Evolutionary conservation across 2,797 vertebrate species (phyloP), one percentile per base, ranked within the genome.

Genomic region (Macroramphosus scolopax): DNA sequence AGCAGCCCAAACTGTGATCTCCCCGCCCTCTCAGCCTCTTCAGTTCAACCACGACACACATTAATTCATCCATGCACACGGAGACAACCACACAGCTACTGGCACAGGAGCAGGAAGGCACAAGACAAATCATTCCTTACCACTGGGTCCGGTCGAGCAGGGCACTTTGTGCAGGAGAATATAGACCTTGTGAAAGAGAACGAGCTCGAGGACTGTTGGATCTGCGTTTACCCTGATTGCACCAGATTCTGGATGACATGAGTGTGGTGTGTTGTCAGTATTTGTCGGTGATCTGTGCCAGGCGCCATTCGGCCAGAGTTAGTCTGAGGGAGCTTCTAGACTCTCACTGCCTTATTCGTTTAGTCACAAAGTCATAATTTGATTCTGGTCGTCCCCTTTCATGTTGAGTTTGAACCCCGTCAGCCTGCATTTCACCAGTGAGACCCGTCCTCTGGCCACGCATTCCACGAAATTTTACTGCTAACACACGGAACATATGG

Each of bases 1-100:
- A 63, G 47, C 89, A 91, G 47, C 90, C 93, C 39, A 97, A 92
- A 75, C 88, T 95, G 75, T 98, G 88, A 92, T 51, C n/a, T 31
- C 32, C 7, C 30, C 25, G 22, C 40, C 6, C 10, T n/a, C n/a
- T n/a, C 13, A 16, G 12, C 34, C 36, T 41, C 36, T 36, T 25
- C 60, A 17, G 20, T 17, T 22, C 2, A 22, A 10, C 45, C 56
- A 40, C 18, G 24, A 33, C 6, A 14, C 46, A 44, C 34, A 17
- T 14, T 35, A 40, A 54, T 17, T 14, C 42, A 35, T n/a, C n/a
- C 34, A 17, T 6, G 1, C 44, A 70, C 63, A 60, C 66, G 47
- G 8, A 50, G 13, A 46, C 45, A 41, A 17, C 54, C 8, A 24
- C 2, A 45, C 16, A 41, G 13, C 28, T 38, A 64, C 62, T 45